A percentile compares a stretch with the other conserved stretches of the same genome.
Evolutionary conservation across 2,888 invertebrate genomes (phyloP).

Genomic region (Campoplex capitator): DNA sequence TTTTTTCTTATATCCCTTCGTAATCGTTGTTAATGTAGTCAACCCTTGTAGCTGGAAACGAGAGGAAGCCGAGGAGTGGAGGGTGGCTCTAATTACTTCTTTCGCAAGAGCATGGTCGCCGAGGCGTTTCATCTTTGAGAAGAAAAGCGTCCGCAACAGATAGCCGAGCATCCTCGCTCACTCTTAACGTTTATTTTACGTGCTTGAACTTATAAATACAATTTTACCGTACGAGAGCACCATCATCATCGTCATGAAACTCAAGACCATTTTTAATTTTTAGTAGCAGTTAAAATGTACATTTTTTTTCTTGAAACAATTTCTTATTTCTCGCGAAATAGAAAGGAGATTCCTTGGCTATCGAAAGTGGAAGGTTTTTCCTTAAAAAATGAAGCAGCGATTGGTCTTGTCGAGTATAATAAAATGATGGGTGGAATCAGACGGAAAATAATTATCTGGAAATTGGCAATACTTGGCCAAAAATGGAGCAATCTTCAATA

Average conservation of each 20-base stretch:
- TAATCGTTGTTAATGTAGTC: conserved; percentile 68
- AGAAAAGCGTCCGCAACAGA: conserved; percentile 35
- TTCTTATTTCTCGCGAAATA: too few relatives aligned
- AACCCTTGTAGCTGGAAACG: conserved; percentile 51
- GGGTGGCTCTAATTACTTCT: conserved; percentile 66
- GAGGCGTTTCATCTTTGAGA: conserved; percentile 59
- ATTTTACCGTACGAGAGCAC: neutral
- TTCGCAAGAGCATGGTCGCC: conserved; percentile 23
- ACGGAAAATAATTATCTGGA: neutral
- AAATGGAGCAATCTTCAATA: neutral
- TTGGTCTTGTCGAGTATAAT: too few relatives aligned
- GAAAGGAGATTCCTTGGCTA: neutral
- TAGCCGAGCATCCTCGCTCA: conserved; percentile 19
- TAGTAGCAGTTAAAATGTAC: neutral
- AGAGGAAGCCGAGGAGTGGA: conserved; percentile 2
- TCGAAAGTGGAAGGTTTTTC: too few relatives aligned
- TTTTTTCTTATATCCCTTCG: conserved; percentile 48
- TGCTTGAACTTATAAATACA: conserved; percentile 29
- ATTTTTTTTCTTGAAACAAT: neutral
- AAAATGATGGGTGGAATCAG: too few relatives aligned
- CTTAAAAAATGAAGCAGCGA: too few relatives aligned
- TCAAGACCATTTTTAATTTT: neutral
- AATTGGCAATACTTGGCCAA: neutral
- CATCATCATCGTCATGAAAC: neutral
- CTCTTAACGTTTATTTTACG: conserved; percentile 30